Base-by-base conservation (phyloP, 1,140 invertebrate species). In the Penaeus vannamei region DNA sequence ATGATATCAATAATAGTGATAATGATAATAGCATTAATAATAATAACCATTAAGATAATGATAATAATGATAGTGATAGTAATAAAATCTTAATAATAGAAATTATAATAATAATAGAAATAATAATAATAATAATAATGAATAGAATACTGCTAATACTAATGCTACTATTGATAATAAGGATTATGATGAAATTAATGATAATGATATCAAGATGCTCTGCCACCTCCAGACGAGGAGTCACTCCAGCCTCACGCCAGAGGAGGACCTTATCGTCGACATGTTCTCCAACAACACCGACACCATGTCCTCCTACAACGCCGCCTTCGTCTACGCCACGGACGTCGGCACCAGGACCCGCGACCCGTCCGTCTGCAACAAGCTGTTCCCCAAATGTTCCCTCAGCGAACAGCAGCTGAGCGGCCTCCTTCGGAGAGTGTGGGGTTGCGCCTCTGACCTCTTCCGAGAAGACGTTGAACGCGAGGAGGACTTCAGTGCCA, bases 311-410 rank as follows among this genome's bases (percentile, higher is more conserved):
- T 66, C 83, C 22, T 79, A 53, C 60, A 85, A 79, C 82, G 72
- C 87, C 5, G 69, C 82, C 36, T 89, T 89, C 72, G 59, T 83
- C 42, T 84, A 79, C 61, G 87, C 87, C 19, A 42, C 76, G n/a
- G 82, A 79, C 10, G 26, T 85, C 10, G 87, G 82, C 59, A 77
- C 32, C 60, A 84, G 59, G 59, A 84, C 29, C n/a, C 69, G 42
- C 14, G 69, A 89, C 82, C 20, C 81, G 23, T 20, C 72, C 59
- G 59, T n/a, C 22, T 89, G 82, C 69, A 59, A 89, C 20, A 80
- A 80, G 36, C 22, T 61, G 32, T 89, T 89, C 82, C n/a, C 20
- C 82, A 89, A 80, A 66, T 89, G 87, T 53, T 32, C 82, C 0
- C 76, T 79, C 5, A 53, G 19, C 26, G 23, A 77, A 23, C 23